Conservation (phyloP, 2,888 invertebrate genomes). For the Meloe dianella region DNA sequence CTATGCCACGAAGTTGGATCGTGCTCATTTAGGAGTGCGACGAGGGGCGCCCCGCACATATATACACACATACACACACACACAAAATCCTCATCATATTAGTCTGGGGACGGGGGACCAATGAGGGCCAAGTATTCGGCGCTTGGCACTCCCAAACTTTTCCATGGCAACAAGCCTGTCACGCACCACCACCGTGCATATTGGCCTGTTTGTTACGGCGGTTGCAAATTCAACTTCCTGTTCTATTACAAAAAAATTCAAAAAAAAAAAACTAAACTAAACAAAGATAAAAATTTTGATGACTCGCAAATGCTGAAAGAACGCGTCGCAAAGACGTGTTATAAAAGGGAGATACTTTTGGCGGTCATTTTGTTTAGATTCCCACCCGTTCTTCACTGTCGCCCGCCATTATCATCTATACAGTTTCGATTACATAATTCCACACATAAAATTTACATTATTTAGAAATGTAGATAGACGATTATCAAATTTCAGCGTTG, state of each 20-base stretch:
- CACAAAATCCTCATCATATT: slow-evolving; percentile 39
- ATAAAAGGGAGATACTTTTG: slow-evolving; percentile 22
- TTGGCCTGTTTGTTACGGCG: slow-evolving; percentile 21
- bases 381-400: no score
- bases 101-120: slow-evolving; percentile 41
- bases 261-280: no score
- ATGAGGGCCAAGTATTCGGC: slow-evolving; percentile 43
- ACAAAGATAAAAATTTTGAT: slow-evolving; percentile 4
- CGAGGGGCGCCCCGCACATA: background rate
- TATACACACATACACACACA: background rate
- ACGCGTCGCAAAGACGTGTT: no score
- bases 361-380: slow-evolving; percentile 20
- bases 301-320: slow-evolving; percentile 28
- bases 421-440: no score
- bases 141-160: slow-evolving; percentile 52
- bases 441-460: no score
- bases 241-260: slow-evolving; percentile 12
- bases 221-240: slow-evolving; percentile 40
- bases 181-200: slow-evolving; percentile 35
- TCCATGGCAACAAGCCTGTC: slow-evolving; percentile 49
- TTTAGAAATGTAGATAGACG: no score
- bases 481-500: no score
- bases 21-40: slow-evolving; percentile 38
- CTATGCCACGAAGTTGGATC: slow-evolving; percentile 39
- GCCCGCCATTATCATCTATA: no score